Percentiles rank a stretch among this genome's conserved stretches.
These are phyloP conservation scores for Thamnophis sirtalis DNA, from an alignment of 2,113 vertebrate genomes.

Conservation along the genomic window DNA sequence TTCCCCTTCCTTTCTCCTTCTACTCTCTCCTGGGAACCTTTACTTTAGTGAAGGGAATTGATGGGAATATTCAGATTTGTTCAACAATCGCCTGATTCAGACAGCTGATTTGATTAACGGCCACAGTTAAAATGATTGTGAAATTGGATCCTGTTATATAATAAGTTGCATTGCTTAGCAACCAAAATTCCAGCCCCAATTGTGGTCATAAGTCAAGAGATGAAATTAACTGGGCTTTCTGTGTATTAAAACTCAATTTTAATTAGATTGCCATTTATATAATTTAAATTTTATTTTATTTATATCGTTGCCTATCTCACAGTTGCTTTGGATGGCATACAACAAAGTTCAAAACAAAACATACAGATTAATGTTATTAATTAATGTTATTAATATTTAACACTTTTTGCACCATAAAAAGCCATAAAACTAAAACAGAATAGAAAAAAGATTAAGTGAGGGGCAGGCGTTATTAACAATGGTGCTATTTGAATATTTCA, in stretches of 20 bases:
- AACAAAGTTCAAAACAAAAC: neutral
- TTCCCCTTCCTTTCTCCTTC: too few relatives aligned
- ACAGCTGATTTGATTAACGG: neutral
- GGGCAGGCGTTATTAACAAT: neutral
- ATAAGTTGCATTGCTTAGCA: neutral
- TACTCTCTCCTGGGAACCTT: too few relatives aligned
- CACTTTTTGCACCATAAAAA: neutral
- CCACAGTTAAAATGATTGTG: neutral
- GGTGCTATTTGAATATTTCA: neutral
- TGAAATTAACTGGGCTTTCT: neutral
- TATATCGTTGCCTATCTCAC: neutral
- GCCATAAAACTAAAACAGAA: neutral
- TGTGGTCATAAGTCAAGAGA: neutral
- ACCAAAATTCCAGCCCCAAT: neutral
- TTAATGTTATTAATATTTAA: neutral
- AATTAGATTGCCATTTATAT: constrained; percentile 16
- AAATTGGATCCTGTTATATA: neutral
- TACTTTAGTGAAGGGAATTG: too few relatives aligned
- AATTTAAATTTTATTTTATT: neutral
- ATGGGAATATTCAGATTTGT: neutral
- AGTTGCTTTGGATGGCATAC: neutral
- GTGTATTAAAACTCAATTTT: neutral
- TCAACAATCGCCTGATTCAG: neutral
- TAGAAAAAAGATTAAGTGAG: neutral
- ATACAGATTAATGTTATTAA: neutral